These are phyloP conservation scores for Grus americana DNA, from an alignment of 2,113 vertebrate species.

Conservation along the genomic window DNA sequence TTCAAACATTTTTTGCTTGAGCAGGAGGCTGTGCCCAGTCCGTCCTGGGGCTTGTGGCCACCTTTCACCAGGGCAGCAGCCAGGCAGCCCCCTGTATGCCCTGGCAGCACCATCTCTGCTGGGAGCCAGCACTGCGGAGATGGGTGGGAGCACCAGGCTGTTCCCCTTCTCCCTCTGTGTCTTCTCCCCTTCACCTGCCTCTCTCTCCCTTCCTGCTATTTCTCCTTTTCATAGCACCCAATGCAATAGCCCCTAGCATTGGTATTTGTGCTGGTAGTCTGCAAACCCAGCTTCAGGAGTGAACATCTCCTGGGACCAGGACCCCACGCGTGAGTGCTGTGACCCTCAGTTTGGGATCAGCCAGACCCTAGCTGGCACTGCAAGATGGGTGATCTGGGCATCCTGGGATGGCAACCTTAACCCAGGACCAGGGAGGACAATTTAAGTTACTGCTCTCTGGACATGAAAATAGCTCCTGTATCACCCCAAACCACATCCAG, in stretches of 20 bases:
- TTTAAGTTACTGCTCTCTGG: neutral
- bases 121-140: neutral
- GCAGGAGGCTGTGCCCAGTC: neutral
- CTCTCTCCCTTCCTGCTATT: neutral
- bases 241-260: accelerated
- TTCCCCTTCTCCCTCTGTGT: neutral
- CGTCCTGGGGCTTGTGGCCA: neutral
- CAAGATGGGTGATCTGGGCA: neutral
- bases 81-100: neutral
- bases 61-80: neutral
- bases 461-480: neutral
- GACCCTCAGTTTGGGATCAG: neutral
- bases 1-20: neutral
- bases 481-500: neutral
- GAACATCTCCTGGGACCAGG: neutral
- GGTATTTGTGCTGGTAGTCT: neutral
- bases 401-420: neutral
- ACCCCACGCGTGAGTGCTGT: neutral
- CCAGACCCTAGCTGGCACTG: neutral
- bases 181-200: neutral
- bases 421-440: neutral
- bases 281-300: neutral
- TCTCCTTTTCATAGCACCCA: neutral
- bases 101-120: neutral
- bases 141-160: neutral